phyloP scores from a whole-genome alignment of 2,797 vertebrate species.

The Etheostoma perlongum region DNA sequence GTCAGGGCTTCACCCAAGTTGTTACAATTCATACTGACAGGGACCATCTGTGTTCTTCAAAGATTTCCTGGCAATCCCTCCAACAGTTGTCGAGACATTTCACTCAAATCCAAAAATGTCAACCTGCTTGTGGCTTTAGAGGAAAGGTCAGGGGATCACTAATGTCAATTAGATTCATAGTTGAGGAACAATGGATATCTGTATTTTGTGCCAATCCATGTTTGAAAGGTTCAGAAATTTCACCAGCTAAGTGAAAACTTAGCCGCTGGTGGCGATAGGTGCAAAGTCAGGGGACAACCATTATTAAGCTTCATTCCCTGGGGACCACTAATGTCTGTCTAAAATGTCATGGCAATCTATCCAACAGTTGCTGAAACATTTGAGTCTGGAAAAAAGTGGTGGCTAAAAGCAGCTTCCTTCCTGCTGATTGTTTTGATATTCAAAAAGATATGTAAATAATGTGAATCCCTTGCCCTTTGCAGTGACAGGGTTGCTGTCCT shows the following conservation, averaged over 20 bases:
- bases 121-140: constrained; percentile 8
- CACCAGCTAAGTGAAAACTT: not conserved
- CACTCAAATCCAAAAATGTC: constrained; percentile 12
- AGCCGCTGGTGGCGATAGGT: not conserved
- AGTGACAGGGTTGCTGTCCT: not conserved
- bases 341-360: constrained; percentile 5
- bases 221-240: constrained; percentile 3
- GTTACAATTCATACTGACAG: not conserved
- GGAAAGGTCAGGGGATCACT: constrained; percentile 1
- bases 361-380: not conserved
- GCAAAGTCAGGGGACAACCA: not conserved
- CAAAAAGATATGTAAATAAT: constrained; percentile 2
- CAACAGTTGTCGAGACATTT: constrained; percentile 7
- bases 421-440: constrained; percentile 4
- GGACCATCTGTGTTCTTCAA: not conserved
- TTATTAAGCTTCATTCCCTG: not conserved
- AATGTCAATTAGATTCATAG: constrained; percentile 1
- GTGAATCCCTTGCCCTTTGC: constrained; percentile 3
- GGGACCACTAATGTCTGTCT: not conserved
- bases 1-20: not conserved
- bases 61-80: constrained; percentile 1
- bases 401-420: not conserved
- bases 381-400: not conserved
- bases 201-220: not conserved
- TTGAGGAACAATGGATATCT: not conserved